Conservation (phyloP, 2,888 invertebrate species). For the Macrosiphum euphorbiae region DNA sequence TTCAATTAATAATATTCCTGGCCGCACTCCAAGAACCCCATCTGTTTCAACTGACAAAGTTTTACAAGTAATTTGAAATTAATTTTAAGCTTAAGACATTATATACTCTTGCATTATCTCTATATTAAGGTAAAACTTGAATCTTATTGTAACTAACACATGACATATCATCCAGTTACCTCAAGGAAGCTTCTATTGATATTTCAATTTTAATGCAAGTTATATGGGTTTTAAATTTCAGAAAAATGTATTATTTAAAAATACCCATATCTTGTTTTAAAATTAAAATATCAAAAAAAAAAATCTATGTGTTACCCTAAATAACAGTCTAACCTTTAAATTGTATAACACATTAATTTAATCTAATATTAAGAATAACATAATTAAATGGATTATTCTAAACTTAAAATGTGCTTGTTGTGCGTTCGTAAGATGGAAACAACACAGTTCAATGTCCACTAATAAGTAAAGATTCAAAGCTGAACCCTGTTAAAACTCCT, state of each 20-base stretch:
- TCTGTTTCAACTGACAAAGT: slow-evolving; percentile 84
- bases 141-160: not conserved
- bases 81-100: not conserved
- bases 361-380: not conserved
- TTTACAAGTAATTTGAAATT: slow-evolving; percentile 70
- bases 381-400: not conserved
- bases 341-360: not conserved
- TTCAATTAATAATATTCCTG: slow-evolving; percentile 76
- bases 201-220: not conserved
- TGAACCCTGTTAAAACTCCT: not conserved
- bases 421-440: not conserved
- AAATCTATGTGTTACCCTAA: not conserved
- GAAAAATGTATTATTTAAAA: not conserved
- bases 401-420: not conserved
- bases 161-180: not conserved
- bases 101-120: not conserved
- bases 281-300: not conserved
- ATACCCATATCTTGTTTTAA: not conserved
- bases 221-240: not conserved
- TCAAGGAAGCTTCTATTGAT: not conserved
- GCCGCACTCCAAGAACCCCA: slow-evolving; percentile 85
- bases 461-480: not conserved
- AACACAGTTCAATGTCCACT: not conserved
- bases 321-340: not conserved
- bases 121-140: not conserved